Base-by-base conservation (phyloP, 2,888 invertebrate species). In the Saturnia japonica region DNA sequence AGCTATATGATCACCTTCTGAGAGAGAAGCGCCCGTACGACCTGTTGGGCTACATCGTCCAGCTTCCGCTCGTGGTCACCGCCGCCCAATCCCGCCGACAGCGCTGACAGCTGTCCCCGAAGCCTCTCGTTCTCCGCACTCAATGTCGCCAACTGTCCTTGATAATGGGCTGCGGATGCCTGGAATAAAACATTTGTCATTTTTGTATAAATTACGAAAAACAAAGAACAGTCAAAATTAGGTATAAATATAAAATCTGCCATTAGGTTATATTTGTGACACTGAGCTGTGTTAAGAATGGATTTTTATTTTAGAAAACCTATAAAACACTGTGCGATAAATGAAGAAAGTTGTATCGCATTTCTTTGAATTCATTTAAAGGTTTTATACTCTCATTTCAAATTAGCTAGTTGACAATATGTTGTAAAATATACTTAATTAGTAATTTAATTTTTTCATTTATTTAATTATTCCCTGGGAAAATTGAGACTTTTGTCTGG, bases 41-140 rank as follows among this genome's bases (percentile, higher is more conserved):
- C 97, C 86, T 97, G 96, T 88, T 96, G 96, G 74, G 97, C 97
- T 75, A 97, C 97, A 91, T 97, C 96, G 91, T 97, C 96, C 82
- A 97, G 91, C 88, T 97, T 95, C 81, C 96, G 92, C 91, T 97
- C 97, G 90, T 97, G 97, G 82, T 97, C 97, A 74, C 96, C 97
- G 74, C 96, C 76, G 88, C 93, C 85, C 81, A 88, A 83, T 2
- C 88, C 87, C 14, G 85, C 86, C 0, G 92, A 85, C 74, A 88
- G 80, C 74, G 86, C 90, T 74, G 86, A 84, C 70, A 96, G 87
- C 84, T 96, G 95, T 69, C 95, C 94, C 54, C 95, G 94, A 75
- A 97, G 94, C 70, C 96, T 94, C 80, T 96, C 95, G 91, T 96
- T 96, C 88, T 97, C 96, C 73, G 95, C 92, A 77, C 95, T 95